These are phyloP conservation scores for Syrmaticus mikado DNA, from an alignment of 2,113 vertebrate species.

Conservation along the genomic window DNA sequence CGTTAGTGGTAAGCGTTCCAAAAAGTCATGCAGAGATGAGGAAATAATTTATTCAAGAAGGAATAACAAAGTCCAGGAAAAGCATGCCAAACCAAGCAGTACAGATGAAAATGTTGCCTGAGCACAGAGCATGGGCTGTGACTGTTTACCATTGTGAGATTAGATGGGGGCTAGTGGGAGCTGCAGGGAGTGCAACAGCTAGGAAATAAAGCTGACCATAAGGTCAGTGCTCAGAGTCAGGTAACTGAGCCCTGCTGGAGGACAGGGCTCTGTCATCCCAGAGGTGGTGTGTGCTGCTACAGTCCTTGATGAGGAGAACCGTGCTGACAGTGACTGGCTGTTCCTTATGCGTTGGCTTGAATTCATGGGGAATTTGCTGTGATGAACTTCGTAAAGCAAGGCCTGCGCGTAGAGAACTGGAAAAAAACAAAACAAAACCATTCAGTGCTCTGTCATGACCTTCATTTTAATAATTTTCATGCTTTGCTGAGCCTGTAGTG, in stretches of 20 bases:
- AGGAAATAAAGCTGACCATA: neutral
- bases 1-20: neutral
- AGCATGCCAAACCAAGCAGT: neutral
- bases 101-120: neutral
- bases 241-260: neutral
- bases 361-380: neutral
- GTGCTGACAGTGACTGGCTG: neutral
- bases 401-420: neutral
- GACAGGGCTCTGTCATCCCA: neutral
- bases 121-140: neutral
- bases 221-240: neutral
- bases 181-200: constrained; percentile 8
- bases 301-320: neutral
- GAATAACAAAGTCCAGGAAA: neutral
- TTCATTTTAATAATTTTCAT: neutral
- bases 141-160: neutral
- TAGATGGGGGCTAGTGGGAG: neutral
- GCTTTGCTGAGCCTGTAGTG: neutral
- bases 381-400: neutral
- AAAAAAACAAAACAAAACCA: neutral
- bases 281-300: neutral
- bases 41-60: neutral
- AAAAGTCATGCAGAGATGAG: neutral
- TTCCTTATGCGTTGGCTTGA: neutral
- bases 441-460: neutral